These are phyloP conservation scores for Pectinophora gossypiella DNA, from an alignment of 1,140 invertebrate species.

Conservation along the genomic window DNA sequence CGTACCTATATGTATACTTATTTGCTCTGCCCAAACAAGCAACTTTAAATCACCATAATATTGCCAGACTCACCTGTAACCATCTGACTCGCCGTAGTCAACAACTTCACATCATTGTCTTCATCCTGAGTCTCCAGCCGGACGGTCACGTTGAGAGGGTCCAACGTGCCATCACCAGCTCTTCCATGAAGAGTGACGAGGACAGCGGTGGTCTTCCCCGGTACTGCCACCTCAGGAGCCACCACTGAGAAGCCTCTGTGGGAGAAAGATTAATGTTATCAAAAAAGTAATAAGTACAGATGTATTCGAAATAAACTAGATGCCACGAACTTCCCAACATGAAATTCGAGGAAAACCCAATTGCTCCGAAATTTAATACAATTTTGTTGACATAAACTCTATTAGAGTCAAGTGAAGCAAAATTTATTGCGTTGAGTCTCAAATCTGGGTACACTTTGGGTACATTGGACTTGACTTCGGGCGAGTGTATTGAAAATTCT, in stretches of 20 bases:
- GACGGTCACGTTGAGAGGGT: conserved; percentile 76
- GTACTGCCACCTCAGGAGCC: conserved; percentile 77
- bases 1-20: too few species aligned
- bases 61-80: conserved; percentile 67
- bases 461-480: not conserved
- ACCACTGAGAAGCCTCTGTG: conserved; percentile 78
- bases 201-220: conserved; percentile 78
- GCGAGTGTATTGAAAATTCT: conserved; percentile 39
- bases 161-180: conserved; percentile 54
- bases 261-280: conserved; percentile 18
- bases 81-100: conserved; percentile 64
- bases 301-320: not conserved
- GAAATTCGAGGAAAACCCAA: not conserved
- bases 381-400: not conserved
- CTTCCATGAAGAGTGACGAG: conserved; percentile 77
- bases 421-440: not conserved
- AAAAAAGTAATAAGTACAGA: not conserved
- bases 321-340: too few species aligned
- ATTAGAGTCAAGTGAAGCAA: not conserved
- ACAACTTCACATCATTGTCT: conserved; percentile 60
- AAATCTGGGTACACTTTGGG: not conserved
- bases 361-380: not conserved
- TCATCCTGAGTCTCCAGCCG: conserved; percentile 67
- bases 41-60: too few species aligned
- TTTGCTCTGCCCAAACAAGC: too few species aligned